Base-by-base conservation (phyloP, 2,888 invertebrate species). In the Pimpla rufipes region DNA sequence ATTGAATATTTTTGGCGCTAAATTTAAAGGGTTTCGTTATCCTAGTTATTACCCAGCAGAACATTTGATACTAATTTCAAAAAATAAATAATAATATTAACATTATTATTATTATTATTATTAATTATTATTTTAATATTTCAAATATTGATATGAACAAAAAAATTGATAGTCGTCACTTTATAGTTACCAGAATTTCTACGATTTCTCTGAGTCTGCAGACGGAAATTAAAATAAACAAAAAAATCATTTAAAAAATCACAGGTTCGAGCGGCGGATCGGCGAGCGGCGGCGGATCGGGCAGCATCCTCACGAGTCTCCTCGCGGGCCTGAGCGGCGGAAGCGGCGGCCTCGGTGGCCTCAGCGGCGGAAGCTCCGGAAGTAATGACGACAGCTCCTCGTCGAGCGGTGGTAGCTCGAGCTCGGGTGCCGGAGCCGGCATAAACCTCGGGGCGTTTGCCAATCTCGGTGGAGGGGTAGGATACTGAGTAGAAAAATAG, bases 381-480 rank as follows among this genome's bases (percentile, higher is more conserved):
- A 52, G 55, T 21, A 78, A 74, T 59, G 68, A 52, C 68, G 80
- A 75, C 52, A 59, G 55, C 35, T 81, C 79, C 18, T 82, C 68
- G 40, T 79, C 79, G 13, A 78, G 81, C 77, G 76, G 71, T 57
- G 70, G 80, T 77, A 81, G 80, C 66, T 47, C 78, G 42, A 81
- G 84, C 23, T 45, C 85, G 59, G 81, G 87, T 10, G 70, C 86
- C 35, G 85, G 88, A 59, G 87, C 84, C 7, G 90, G 90, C 50
- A 75, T 88, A 82, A 90, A 89, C 85, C 84, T 90, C 79, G 92
- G 92, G 83, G 89, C 88, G 55, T 90, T 88, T 81, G 90, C 87
- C 76, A 90, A 89, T 76, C 16, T 89, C 68, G 90, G 88, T 83
- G 91, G 88, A 87, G 87, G 80, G 85, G 85, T 85, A 85, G 87